Base-by-base conservation (phyloP, 2,888 invertebrate species). In the Melanargia galathea region DNA sequence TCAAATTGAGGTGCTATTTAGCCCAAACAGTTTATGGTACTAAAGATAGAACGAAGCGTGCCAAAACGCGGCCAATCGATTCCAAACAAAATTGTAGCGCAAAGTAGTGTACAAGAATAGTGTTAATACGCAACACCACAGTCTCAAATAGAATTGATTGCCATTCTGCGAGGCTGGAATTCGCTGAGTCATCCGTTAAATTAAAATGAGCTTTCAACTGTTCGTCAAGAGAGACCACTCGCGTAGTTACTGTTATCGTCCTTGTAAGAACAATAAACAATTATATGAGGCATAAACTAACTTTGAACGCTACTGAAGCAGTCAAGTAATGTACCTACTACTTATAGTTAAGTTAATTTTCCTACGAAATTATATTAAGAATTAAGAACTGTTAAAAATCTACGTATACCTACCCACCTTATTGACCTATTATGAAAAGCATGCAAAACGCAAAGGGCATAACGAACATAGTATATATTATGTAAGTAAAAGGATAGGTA, bases 41-140 rank as follows among this genome's bases (percentile, higher is more conserved):
- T n/a, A n/a, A n/a, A n/a, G n/a, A n/a, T n/a, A 78, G 72, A 82
- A 73, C 77, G 73, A 85, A 81, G 81, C 89, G 88, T 90, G 90
- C 81, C 81, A 77, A 83, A 89, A 89, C 87, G 89, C 87, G 87
- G 84, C 81, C 84, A 84, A 84, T 85, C 82, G 84, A 82, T 84
- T 79, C 70, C 66, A 72, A 78, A 80, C 82, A 81, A 79, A 86
- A 84, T 85, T 86, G 86, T 79, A 72, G 67, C 74, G 74, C 78
- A 82, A 82, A 84, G 80, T 48, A 24, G 20, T 18, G 20, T 48
- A 24, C 48, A 13, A 22, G 24, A 48, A 48, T 48, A 26, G 13
- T 13, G 22, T 48, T 22, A 45, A 45, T 45, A 45, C n/a, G 20
- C 20, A 13, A 20, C 45, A 45, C 6, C n/a, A n/a, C 71, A 70